Conservation (phyloP, 2,888 invertebrate species). For the Buathra laborator region DNA sequence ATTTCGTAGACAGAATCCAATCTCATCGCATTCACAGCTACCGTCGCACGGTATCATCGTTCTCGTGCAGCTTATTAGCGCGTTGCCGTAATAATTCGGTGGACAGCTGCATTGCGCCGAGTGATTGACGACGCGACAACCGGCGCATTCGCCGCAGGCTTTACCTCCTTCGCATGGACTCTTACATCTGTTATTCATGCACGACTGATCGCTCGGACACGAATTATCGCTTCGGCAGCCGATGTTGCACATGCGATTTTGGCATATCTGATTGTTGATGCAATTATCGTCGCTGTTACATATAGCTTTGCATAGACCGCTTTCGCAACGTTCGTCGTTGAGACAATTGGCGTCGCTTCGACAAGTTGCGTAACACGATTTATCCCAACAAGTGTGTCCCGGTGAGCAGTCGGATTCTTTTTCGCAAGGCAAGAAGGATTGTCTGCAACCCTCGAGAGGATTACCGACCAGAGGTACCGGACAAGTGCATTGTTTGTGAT, state of each 20-base stretch:
- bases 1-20: conserved; percentile 91
- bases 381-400: conserved; percentile 92
- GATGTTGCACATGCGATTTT: conserved; percentile 93
- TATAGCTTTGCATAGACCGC: conserved; percentile 93
- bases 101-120: conserved; percentile 95
- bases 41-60: conserved; percentile 91
- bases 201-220: conserved; percentile 91
- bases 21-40: conserved; percentile 92
- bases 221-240: conserved; percentile 95
- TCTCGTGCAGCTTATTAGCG: conserved; percentile 91
- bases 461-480: conserved; percentile 91
- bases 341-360: conserved; percentile 93
- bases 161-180: conserved; percentile 92
- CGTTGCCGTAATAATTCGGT: conserved; percentile 92
- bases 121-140: conserved; percentile 93
- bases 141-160: conserved; percentile 94
- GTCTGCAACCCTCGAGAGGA: conserved; percentile 90
- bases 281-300: conserved; percentile 95
- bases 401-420: conserved; percentile 89
- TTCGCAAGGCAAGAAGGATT: conserved; percentile 89
- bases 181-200: conserved; percentile 93
- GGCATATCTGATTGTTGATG: conserved; percentile 93
- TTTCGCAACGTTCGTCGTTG: conserved; percentile 94
- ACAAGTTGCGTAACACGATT: conserved; percentile 92
- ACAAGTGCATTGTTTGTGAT: conserved; percentile 91